Base-by-base conservation (phyloP, 2,888 invertebrate species). In the Conomelus anceps region DNA sequence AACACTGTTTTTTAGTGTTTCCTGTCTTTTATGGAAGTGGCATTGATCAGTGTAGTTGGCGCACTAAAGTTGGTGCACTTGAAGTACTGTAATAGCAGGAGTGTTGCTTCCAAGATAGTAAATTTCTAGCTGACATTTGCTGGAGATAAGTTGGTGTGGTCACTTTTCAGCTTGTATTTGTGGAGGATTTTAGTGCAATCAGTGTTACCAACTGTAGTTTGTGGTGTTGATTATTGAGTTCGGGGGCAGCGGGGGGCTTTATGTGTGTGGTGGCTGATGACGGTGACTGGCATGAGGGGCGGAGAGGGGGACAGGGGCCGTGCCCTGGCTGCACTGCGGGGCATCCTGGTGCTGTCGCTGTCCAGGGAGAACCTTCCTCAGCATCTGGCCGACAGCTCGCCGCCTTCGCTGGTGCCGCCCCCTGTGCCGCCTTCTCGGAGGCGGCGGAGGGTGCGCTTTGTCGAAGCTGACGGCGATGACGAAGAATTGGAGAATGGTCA, bases 331-430 rank as follows among this genome's bases (percentile, higher is more conserved):
- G 94, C 94, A 91, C 93, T 95, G 90, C 92, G 95, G 90, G 94
- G 94, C 89, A 94, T 95, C 91, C 93, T 95, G 89, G 94, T 95
- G 91, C 94, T 94, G 90, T 94, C 95, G 84, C 92, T 95, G 91
- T 94, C 95, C 34, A 93, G 94, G 90, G 95, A 95, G 93, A 95
- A 95, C 92, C 93, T 95, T 89, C 93, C 93, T 92, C 91, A 91
- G 88, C 91, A 91, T 85, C 90, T 90, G 86, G 90, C 89, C 84
- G 89, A 89, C 63, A 89, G 90, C 88, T 91, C 90, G 85, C 89
- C 91, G 88, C 90, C 91, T 63, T 90, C 91, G 89, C 90, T 90
- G 26, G 91, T 91, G 86, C 91, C 90, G 85, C 90, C 91, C 13
- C 90, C 90, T 91, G 90, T 91, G 89, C 88, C 91, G 88, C 89